Evolutionary conservation across 2,113 vertebrate genomes (phyloP).

Genomic region (Scytalopus superciliaris): DNA sequence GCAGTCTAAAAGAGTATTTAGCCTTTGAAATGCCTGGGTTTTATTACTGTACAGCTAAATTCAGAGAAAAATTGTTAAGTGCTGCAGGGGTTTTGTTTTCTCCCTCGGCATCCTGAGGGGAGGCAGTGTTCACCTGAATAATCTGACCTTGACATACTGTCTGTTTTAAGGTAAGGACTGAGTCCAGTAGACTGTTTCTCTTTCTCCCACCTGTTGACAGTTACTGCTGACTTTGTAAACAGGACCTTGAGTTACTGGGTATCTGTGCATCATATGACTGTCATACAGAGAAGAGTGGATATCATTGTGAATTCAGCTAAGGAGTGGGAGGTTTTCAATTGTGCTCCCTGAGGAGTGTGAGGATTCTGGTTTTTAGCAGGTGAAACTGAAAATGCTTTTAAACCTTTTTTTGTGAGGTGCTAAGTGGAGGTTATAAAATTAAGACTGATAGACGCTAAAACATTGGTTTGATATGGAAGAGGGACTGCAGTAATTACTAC

Average conservation of each 20-base stretch:
- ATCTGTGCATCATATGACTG: not conserved
- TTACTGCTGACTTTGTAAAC: not conserved
- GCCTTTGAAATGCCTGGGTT: not conserved
- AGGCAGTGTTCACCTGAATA: not conserved
- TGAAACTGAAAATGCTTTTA: not conserved
- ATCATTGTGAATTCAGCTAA: not conserved
- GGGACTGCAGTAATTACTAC: not conserved
- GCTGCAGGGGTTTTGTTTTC: too few species aligned
- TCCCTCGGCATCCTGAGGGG: not conserved
- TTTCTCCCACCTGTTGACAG: not conserved
- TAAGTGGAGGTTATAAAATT: not conserved
- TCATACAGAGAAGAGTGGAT: not conserved
- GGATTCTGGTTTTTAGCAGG: not conserved
- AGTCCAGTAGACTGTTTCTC: not conserved
- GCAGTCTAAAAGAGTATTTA: not conserved
- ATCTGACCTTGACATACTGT: not conserved
- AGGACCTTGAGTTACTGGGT: not conserved
- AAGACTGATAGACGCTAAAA: not conserved
- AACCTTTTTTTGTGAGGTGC: not conserved
- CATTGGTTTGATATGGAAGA: not conserved
- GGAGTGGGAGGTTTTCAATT: constrained; percentile 4
- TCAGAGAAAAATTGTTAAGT: too few species aligned
- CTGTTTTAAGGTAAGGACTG: not conserved
- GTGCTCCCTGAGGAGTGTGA: not conserved
- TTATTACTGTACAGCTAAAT: not conserved